Conservation (phyloP, 64 coral and sea anemone species). For the Exaiptasia diaphana region DNA sequence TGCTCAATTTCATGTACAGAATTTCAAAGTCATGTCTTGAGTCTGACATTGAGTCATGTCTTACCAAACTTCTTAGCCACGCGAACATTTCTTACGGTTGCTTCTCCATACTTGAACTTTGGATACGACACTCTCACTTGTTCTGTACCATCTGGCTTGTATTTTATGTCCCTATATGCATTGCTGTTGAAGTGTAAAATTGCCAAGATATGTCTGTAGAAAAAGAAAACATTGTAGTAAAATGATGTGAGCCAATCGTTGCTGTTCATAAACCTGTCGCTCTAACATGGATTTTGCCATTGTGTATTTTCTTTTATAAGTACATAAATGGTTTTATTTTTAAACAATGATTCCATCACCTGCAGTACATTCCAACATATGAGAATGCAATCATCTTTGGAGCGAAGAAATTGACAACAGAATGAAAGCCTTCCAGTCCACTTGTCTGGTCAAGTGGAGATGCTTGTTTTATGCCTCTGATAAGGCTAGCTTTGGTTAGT, state of each 20-base stretch:
- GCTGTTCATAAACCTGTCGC: too few relatives aligned
- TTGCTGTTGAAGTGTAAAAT: background rate
- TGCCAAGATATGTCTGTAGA: background rate
- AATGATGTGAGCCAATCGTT: too few relatives aligned
- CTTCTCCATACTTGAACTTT: background rate
- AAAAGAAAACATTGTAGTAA: background rate
- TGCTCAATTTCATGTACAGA: too few relatives aligned
- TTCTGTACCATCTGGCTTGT: background rate
- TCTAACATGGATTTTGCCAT: too few relatives aligned
- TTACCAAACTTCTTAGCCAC: background rate
- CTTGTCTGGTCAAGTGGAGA: background rate
- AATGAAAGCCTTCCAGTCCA: background rate
- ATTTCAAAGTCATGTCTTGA: too few relatives aligned
- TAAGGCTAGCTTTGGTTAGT: background rate
- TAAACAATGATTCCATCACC: too few relatives aligned
- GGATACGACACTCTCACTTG: background rate
- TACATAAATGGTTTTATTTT: too few relatives aligned
- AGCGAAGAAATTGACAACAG: constrained; percentile 13
- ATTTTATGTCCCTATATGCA: background rate
- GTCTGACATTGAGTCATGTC: too few relatives aligned
- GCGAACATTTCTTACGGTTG: background rate
- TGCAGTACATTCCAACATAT: background rate
- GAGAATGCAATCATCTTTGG: constrained; percentile 25
- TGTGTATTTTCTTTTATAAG: too few relatives aligned
- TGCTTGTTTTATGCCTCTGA: background rate